Evolutionary conservation across 1,140 invertebrate genomes (phyloP).

Genomic region (Zophobas morio): DNA sequence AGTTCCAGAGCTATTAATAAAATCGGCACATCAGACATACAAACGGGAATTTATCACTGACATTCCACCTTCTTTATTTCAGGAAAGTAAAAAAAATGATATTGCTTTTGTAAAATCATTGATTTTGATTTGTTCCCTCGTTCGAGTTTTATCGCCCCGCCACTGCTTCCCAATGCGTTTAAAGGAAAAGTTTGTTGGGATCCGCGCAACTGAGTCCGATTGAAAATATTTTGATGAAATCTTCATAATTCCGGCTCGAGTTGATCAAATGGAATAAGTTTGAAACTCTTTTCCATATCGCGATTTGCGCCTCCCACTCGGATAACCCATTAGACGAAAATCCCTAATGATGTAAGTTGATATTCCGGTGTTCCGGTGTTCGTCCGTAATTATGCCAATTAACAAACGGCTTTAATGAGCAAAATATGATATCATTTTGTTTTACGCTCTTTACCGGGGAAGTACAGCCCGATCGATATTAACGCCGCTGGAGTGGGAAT

Average conservation of each 20-base stretch:
- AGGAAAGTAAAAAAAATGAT: too few relatives aligned
- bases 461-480: conserved; percentile 11
- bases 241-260: conserved; percentile 30
- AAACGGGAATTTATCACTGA: too few relatives aligned
- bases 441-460: conserved; percentile 20
- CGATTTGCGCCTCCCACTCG: too few relatives aligned
- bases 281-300: conserved; percentile 12
- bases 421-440: conserved; percentile 37
- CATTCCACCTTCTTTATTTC: too few relatives aligned
- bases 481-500: conserved; percentile 27
- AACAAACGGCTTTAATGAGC: conserved; percentile 39
- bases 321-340: conserved; percentile 16
- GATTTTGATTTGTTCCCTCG: too few relatives aligned
- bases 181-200: conserved; percentile 29
- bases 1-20: too few relatives aligned
- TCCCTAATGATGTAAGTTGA: conserved; percentile 44
- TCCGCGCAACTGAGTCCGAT: conserved; percentile 28
- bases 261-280: conserved; percentile 34
- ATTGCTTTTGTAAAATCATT: too few relatives aligned
- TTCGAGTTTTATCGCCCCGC: too few relatives aligned
- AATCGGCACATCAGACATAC: too few relatives aligned
- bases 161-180: conserved; percentile 18
- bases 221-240: conserved; percentile 41
- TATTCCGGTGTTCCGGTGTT: conserved; percentile 36
- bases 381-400: conserved; percentile 44